A percentile compares a stretch with the other conserved stretches of the same genome.
These are phyloP conservation scores for Apogon talboti DNA, from an alignment of 2,797 vertebrate genomes.

Conservation along the genomic window DNA sequence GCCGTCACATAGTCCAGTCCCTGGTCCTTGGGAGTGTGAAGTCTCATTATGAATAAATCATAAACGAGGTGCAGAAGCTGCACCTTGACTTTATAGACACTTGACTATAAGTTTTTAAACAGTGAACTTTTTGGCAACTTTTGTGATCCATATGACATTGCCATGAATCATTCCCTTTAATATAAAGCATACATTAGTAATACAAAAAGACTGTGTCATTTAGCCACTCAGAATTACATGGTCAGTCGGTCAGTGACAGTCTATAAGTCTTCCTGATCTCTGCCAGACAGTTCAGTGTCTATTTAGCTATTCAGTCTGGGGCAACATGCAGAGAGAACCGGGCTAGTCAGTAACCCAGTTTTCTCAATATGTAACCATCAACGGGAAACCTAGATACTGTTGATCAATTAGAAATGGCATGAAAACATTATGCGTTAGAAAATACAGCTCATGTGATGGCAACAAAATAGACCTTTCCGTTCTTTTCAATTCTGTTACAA, in stretches of 20 bases:
- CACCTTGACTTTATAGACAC: slow-evolving; percentile 56
- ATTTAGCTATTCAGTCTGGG: slow-evolving; percentile 5
- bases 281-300: not conserved
- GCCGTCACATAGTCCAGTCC: slow-evolving; percentile 33
- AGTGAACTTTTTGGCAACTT: slow-evolving; percentile 41
- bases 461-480: not conserved
- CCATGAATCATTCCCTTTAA: slow-evolving; percentile 42
- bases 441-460: not conserved
- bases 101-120: slow-evolving; percentile 50
- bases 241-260: not conserved
- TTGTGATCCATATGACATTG: slow-evolving; percentile 29
- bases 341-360: slow-evolving; percentile 38
- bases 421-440: not conserved
- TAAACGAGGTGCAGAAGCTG: slow-evolving; percentile 45
- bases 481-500: too few species aligned
- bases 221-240: slow-evolving; percentile 1
- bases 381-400: slow-evolving; percentile 29
- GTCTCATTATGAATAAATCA: slow-evolving; percentile 72
- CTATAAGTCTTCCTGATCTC: slow-evolving; percentile 6
- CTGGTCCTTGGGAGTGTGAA: slow-evolving; percentile 54
- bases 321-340: not conserved
- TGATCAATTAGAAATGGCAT: slow-evolving; percentile 3
- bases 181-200: not conserved
- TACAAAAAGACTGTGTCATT: not conserved
- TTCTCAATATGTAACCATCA: slow-evolving; percentile 41